Evolutionary conservation across 2,113 vertebrate genomes (phyloP).

Genomic region (Myiozetetes cayanensis): DNA sequence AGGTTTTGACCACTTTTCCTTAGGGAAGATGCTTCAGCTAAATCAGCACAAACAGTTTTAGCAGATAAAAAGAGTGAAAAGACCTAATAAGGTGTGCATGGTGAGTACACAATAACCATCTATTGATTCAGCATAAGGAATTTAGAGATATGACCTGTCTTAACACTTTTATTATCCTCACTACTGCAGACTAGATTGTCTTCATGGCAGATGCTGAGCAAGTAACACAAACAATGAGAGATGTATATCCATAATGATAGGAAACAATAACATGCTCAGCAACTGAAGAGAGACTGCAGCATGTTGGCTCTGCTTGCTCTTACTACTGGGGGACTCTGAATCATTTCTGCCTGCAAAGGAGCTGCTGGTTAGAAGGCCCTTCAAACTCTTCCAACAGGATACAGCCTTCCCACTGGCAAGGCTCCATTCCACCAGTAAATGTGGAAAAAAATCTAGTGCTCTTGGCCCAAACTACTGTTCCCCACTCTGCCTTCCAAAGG

Average conservation of each 20-base stretch:
- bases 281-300: background rate
- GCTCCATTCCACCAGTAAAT: background rate
- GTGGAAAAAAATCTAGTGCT: background rate
- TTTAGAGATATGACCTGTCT: background rate
- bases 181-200: background rate
- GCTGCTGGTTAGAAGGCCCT: background rate
- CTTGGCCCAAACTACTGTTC: background rate
- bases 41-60: background rate
- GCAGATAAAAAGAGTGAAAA: background rate
- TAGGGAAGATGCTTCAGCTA: background rate
- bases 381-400: background rate
- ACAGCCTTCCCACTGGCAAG: background rate
- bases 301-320: background rate
- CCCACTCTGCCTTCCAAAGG: background rate
- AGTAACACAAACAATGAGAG: background rate
- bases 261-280: background rate
- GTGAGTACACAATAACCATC: background rate
- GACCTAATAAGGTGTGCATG: background rate
- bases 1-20: background rate
- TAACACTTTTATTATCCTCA: background rate
- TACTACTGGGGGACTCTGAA: background rate
- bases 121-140: background rate
- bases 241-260: background rate
- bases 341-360: background rate
- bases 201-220: background rate